Evolutionary conservation across 2,888 invertebrate species (phyloP).

Genomic region (Bruchidius siliquastri): DNA sequence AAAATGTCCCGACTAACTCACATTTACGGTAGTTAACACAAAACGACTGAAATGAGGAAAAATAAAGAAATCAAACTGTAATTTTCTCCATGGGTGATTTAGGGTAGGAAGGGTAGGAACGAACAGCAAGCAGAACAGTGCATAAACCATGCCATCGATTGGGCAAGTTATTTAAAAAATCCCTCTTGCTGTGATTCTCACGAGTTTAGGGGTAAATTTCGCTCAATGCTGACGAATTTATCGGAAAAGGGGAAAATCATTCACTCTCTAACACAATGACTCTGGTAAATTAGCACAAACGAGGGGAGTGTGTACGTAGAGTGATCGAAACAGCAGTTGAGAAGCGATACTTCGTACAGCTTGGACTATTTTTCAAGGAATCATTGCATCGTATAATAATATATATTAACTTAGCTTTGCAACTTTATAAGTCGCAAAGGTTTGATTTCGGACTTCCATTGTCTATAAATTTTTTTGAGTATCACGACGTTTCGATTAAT

Average conservation of each 20-base stretch:
- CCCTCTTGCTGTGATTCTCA: constrained; percentile 35
- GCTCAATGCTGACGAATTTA: neutral
- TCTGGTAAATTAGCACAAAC: neutral
- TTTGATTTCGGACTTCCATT: too few species aligned
- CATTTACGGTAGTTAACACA: neutral
- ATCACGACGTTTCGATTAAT: too few species aligned
- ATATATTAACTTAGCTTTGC: too few species aligned
- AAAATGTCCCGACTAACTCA: neutral
- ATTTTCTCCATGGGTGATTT: neutral
- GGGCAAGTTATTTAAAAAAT: constrained; percentile 7
- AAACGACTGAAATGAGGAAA: neutral
- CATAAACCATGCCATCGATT: neutral
- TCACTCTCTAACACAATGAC: neutral
- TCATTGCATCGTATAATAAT: too few species aligned
- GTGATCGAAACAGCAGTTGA: neutral
- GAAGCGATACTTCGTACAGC: neutral
- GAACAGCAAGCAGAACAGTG: neutral
- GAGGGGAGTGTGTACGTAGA: neutral
- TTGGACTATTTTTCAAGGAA: too few species aligned
- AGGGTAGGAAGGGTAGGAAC: neutral
- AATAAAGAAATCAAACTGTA: neutral
- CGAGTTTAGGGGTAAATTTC: constrained; percentile 24
- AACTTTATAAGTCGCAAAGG: too few species aligned
- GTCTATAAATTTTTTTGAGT: too few species aligned
- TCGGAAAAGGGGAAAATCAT: neutral